Conservation (phyloP, 2,113 vertebrate genomes). For the Egretta garzetta region DNA sequence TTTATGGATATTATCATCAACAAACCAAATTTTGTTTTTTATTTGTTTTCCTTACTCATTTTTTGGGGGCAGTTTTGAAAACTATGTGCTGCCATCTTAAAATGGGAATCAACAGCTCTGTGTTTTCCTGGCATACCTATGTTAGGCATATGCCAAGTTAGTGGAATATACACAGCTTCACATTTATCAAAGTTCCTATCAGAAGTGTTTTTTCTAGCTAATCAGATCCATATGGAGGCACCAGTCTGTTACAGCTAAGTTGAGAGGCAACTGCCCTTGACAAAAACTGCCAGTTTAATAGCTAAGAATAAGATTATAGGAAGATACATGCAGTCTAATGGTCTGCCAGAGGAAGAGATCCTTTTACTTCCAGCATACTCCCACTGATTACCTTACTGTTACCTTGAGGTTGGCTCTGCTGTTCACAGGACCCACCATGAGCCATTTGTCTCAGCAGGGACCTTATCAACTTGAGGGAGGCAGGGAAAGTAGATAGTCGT, state of each 20-base stretch:
- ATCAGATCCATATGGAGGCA: background rate
- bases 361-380: background rate
- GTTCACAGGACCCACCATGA: background rate
- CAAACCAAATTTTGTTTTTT: background rate
- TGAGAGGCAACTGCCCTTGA: background rate
- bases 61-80: background rate
- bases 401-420: background rate
- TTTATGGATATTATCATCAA: background rate
- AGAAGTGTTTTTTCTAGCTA: background rate
- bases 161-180: background rate
- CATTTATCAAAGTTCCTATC: background rate
- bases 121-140: background rate
- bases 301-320: background rate
- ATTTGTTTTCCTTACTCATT: background rate
- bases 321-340: background rate
- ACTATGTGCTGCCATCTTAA: background rate
- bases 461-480: background rate
- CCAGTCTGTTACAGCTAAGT: background rate
- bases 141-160: background rate
- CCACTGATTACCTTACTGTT: background rate
- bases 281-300: background rate
- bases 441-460: background rate
- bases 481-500: background rate
- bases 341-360: background rate
- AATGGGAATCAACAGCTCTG: background rate